These are phyloP conservation scores for Molossus alvarezi DNA, from an alignment of 2,797 vertebrate species.

Conservation along the genomic window DNA sequence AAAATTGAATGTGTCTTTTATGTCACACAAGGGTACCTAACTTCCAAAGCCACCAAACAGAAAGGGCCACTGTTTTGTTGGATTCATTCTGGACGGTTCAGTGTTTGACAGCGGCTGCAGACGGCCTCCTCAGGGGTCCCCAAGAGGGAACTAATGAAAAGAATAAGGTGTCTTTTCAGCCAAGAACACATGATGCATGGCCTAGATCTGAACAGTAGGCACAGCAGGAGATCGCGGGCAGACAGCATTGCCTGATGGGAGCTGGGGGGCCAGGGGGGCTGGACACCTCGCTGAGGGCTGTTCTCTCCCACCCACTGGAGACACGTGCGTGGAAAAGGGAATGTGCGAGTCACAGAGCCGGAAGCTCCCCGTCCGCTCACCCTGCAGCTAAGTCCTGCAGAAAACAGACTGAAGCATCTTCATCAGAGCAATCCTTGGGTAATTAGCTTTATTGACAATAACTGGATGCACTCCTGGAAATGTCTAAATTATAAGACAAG, in stretches of 20 bases:
- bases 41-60: background rate
- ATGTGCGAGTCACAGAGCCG: background rate
- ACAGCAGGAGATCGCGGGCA: background rate
- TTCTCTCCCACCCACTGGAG: background rate
- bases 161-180: background rate
- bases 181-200: background rate
- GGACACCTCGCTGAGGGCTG: too few species aligned
- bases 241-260: too few species aligned
- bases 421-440: background rate
- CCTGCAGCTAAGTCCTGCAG: background rate
- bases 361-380: background rate
- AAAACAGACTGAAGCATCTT: background rate
- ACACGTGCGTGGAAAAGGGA: background rate
- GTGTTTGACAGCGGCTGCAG: background rate
- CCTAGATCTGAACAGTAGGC: background rate
- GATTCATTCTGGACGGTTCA: background rate
- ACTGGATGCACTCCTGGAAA: background rate
- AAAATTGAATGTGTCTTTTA: background rate
- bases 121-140: slow-evolving; percentile 41
- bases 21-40: background rate
- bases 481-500: slow-evolving; percentile 42
- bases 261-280: fast-evolving
- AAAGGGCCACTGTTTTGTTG: background rate
- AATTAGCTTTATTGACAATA: slow-evolving; percentile 46
- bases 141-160: slow-evolving; percentile 48